Base-by-base conservation (phyloP, 2,888 invertebrate species). In the Calliphora vomitoria region DNA sequence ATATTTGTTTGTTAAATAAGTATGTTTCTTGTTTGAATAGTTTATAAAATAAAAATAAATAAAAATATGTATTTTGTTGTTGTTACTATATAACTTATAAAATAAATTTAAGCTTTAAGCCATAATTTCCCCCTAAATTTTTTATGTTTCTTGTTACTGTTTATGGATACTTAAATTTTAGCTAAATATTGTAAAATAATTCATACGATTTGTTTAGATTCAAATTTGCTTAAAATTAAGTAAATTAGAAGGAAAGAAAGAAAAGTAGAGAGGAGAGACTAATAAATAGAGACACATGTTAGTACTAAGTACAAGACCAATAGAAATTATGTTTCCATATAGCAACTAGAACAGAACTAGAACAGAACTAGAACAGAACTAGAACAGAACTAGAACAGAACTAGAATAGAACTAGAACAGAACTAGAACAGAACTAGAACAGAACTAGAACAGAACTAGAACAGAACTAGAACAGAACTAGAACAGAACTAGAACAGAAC, bases 101-200 rank as follows among this genome's bases (percentile, higher is more conserved):
- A 69, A 64, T 6, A 71, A 62, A 47, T 68, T 68, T 53, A 85
- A 75, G 85, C 85, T 83, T 83, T 18, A 83, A 76, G 83, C 69
- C 53, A 35, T 62, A 55, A 53, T 64, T 20, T 62, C 44, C 53
- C 66, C 62, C 25, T 55, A 47, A 58, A 41, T 66, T 38, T 0
- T 15, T 13, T 64, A 10, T 8, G 38, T 13, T 10, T 4, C 31
- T 47, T 62, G 2, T 25, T 41, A 31, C 25, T 18, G 25, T n/a
- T 62, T 64, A 31, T 53, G 15, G 8, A 41, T 62, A 72, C 81
- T 81, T 81, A 81, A 64, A 64, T 72, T 35, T 60, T 11, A 80
- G 71, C 72, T 72, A 64, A 72, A 81, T 35, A 64, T 41, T 64
- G 13, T 64, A 35, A 41, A 60, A 78, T 35, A 18, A 10, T 79